These are phyloP conservation scores for Anhinga anhinga DNA, from an alignment of 2,113 vertebrate species.

Conservation along the genomic window DNA sequence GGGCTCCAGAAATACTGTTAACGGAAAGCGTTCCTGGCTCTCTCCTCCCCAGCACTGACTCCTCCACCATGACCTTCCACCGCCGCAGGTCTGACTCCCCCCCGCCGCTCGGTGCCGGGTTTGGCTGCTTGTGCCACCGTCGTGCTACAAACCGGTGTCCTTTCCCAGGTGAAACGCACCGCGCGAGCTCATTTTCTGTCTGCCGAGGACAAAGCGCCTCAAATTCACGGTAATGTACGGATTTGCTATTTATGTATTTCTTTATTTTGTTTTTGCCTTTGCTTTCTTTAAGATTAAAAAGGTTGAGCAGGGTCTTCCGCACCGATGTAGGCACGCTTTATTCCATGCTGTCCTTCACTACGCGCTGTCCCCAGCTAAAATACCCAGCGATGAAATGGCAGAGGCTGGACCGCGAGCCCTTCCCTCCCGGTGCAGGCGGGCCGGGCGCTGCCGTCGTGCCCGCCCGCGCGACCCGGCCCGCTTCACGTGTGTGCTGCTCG, in stretches of 20 bases:
- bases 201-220: neutral
- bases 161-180: neutral
- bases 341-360: neutral
- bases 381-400: neutral
- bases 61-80: neutral
- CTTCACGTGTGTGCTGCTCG: fast-evolving
- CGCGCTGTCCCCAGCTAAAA: neutral
- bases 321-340: neutral
- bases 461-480: neutral
- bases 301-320: neutral
- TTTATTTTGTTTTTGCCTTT: neutral
- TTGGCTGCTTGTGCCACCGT: neutral
- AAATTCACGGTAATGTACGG: fast-evolving
- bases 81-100: neutral
- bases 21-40: too few relatives aligned
- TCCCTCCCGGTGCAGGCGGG: neutral
- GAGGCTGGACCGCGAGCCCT: neutral
- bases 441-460: neutral
- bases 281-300: neutral
- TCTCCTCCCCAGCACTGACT: neutral
- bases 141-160: neutral
- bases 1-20: neutral
- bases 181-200: neutral
- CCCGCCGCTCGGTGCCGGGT: fast-evolving
- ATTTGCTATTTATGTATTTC: neutral